Evolutionary conservation across 2,888 invertebrate genomes (phyloP).

Genomic region (Steinernema scapterisci): DNA sequence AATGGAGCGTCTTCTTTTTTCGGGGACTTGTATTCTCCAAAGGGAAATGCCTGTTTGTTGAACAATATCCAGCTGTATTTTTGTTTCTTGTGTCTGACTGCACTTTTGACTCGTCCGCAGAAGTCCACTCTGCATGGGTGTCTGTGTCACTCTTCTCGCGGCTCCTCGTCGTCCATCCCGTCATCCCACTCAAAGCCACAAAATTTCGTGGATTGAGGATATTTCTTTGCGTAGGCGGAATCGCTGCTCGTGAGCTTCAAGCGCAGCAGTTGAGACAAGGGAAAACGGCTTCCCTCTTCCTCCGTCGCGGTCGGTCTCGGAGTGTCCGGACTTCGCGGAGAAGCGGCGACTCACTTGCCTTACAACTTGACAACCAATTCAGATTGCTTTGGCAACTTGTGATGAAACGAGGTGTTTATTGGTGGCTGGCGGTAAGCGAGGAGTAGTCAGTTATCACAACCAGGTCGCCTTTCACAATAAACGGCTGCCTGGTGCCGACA

Average conservation of each 20-base stretch:
- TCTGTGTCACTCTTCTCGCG: too few relatives aligned
- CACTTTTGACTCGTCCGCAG: too few relatives aligned
- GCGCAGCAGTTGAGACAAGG: neutral
- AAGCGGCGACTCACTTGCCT: neutral
- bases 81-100: too few relatives aligned
- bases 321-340: neutral
- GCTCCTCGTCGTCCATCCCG: neutral
- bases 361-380: neutral
- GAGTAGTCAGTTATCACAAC: neutral
- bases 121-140: too few relatives aligned
- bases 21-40: too few relatives aligned
- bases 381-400: neutral
- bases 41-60: too few relatives aligned
- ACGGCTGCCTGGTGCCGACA: neutral
- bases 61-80: too few relatives aligned
- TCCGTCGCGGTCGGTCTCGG: neutral
- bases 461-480: neutral
- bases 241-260: neutral
- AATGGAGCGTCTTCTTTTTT: too few relatives aligned
- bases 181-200: slow-evolving; percentile 18
- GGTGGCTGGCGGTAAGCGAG: neutral
- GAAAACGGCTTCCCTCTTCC: neutral
- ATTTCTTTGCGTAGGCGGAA: slow-evolving; percentile 10
- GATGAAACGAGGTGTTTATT: slow-evolving; percentile 6
- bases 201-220: neutral